Evolutionary conservation across 2,113 vertebrate genomes (phyloP).

Genomic region (Stictonetta naevosa): DNA sequence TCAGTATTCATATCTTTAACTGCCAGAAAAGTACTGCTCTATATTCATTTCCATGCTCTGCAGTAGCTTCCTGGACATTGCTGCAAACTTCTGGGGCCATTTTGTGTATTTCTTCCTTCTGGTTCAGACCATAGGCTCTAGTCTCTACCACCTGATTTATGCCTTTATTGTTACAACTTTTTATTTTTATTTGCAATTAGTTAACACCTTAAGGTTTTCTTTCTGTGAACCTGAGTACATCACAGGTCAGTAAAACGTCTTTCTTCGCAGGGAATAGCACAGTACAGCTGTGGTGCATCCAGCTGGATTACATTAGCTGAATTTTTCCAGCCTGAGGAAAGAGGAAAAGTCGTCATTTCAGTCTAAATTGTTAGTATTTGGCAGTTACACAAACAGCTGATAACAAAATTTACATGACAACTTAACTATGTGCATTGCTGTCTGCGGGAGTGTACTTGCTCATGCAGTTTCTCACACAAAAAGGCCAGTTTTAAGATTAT

Average conservation of each 20-base stretch:
- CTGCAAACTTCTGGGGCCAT: not conserved
- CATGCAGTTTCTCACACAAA: not conserved
- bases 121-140: not conserved
- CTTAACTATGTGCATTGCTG: not conserved
- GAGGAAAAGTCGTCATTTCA: not conserved
- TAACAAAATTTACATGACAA: not conserved
- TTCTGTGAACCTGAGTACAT: not conserved
- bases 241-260: not conserved
- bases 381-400: not conserved
- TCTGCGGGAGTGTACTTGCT: rapidly evolving
- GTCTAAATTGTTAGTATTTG: not conserved
- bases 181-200: not conserved
- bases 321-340: not conserved
- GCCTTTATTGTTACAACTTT: not conserved
- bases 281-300: not conserved
- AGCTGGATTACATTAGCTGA: not conserved
- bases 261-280: not conserved
- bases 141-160: not conserved
- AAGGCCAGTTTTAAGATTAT: not conserved
- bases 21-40: not conserved
- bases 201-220: not conserved
- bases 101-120: not conserved
- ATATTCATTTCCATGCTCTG: not conserved
- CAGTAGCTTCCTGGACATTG: not conserved
- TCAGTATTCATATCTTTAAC: not conserved